Percentiles rank a stretch among this genome's conserved stretches.
These are phyloP conservation scores for Cheilosia vulpina DNA, from an alignment of 2,888 invertebrate species.

Conservation along the genomic window DNA sequence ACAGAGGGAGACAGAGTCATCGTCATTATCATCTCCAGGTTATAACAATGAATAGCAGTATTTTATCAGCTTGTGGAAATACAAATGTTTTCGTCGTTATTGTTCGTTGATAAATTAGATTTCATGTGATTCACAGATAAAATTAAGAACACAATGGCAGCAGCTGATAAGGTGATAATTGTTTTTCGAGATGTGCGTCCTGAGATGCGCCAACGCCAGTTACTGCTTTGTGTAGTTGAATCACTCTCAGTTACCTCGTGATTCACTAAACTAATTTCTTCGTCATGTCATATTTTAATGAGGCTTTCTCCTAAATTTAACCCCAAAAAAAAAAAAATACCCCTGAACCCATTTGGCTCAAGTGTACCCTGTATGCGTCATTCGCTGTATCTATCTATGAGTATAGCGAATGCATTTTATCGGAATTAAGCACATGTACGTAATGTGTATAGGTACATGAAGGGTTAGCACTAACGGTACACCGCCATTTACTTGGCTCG, in stretches of 20 bases:
- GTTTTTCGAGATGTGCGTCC: slow-evolving; percentile 38
- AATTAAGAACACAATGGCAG: slow-evolving; percentile 38
- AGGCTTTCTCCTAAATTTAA: background rate
- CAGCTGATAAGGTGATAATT: slow-evolving; percentile 48
- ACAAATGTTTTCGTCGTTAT: slow-evolving; percentile 39
- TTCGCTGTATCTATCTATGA: slow-evolving; percentile 11
- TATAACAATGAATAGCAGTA: slow-evolving; percentile 34
- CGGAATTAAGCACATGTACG: slow-evolving; percentile 36
- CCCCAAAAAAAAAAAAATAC: background rate
- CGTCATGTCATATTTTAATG: background rate
- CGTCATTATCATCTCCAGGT: background rate
- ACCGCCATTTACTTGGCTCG: slow-evolving; percentile 26
- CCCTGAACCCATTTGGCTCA: slow-evolving; percentile 2
- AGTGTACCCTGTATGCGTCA: slow-evolving; percentile 15
- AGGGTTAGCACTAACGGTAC: slow-evolving; percentile 35
- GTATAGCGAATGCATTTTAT: slow-evolving; percentile 57
- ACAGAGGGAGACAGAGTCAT: slow-evolving; percentile 10
- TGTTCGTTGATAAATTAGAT: slow-evolving; percentile 38
- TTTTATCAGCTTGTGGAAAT: slow-evolving; percentile 43
- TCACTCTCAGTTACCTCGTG: background rate
- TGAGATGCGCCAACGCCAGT: slow-evolving; percentile 1
- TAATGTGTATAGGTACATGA: background rate
- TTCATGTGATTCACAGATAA: slow-evolving; percentile 37
- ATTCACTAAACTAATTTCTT: slow-evolving; percentile 13
- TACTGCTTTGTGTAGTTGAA: background rate